Conservation (phyloP, 2,888 invertebrate genomes). For the Parnassius orleans region DNA sequence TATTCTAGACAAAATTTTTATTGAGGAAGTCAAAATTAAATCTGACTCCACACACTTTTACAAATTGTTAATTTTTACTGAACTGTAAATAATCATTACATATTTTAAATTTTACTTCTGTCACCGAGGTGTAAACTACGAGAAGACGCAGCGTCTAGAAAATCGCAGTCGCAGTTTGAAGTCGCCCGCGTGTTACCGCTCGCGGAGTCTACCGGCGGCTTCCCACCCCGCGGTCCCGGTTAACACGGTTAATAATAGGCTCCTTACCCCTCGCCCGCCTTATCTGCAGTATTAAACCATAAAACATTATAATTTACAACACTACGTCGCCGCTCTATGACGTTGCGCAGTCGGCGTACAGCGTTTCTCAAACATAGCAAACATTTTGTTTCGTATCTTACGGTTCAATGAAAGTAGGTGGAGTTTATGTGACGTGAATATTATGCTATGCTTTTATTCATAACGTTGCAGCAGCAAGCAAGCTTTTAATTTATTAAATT, state of each 20-base stretch:
- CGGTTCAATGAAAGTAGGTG: not conserved
- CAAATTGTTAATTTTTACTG: too few relatives aligned
- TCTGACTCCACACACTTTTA: too few relatives aligned
- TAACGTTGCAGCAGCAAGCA: not conserved
- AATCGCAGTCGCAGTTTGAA: constrained; percentile 33
- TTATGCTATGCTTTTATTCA: not conserved
- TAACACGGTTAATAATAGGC: constrained; percentile 77
- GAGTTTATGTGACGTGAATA: not conserved
- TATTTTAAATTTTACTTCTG: too few relatives aligned
- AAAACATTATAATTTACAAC: constrained; percentile 80
- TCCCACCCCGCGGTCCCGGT: constrained; percentile 47
- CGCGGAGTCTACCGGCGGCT: constrained; percentile 1
- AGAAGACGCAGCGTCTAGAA: not conserved
- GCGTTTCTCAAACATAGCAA: constrained; percentile 52
- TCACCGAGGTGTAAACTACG: too few relatives aligned
- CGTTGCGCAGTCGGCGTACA: constrained; percentile 49
- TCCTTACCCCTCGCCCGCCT: constrained; percentile 69
- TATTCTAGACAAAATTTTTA: too few relatives aligned
- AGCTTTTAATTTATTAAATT: not conserved
- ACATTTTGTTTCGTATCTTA: constrained; percentile 12
- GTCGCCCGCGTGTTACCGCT: not conserved
- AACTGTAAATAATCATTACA: too few relatives aligned
- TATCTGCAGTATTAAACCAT: constrained; percentile 81
- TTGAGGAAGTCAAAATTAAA: too few relatives aligned
- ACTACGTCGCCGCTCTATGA: constrained; percentile 64